phyloP scores from a whole-genome alignment of 2,797 vertebrate species.

The Eupleurogrammus muticus region DNA sequence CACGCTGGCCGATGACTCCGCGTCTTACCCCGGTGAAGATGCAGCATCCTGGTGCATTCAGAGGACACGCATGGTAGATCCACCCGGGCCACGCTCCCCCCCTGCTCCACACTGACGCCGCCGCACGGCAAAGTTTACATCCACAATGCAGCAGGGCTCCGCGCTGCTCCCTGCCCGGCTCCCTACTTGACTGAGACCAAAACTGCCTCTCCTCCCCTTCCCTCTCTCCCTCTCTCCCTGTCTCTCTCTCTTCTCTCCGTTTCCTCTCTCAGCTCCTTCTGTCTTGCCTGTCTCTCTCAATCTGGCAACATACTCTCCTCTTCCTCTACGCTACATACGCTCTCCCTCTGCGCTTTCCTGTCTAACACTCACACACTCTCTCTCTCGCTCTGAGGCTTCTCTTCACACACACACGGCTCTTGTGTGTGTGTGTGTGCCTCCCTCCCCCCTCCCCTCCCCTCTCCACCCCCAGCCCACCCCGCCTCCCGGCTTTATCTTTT shows the following conservation, averaged over 20 bases:
- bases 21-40: slow-evolving; percentile 83
- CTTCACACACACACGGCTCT: slow-evolving; percentile 42
- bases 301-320: slow-evolving; percentile 58
- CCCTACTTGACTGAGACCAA: slow-evolving; percentile 38
- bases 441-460: slow-evolving; percentile 7
- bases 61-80: slow-evolving; percentile 78
- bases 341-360: slow-evolving; percentile 55
- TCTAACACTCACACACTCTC: slow-evolving; percentile 47
- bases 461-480: slow-evolving; percentile 55
- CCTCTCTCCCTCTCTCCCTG: slow-evolving; percentile 9
- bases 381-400: slow-evolving; percentile 48
- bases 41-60: slow-evolving; percentile 86
- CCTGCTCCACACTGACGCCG: slow-evolving; percentile 63
- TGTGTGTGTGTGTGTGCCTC: slow-evolving; percentile 36
- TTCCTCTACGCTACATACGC: slow-evolving; percentile 45
- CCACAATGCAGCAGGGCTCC: slow-evolving; percentile 69
- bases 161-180: slow-evolving; percentile 24
- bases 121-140: slow-evolving; percentile 86
- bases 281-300: slow-evolving; percentile 48
- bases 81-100: slow-evolving; percentile 62
- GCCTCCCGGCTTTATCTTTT: slow-evolving; percentile 67
- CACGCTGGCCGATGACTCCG: neutral
- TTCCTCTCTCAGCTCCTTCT: slow-evolving; percentile 38
- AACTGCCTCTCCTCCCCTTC: slow-evolving; percentile 31
- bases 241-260: slow-evolving; percentile 13